phyloP scores from a whole-genome alignment of 2,888 invertebrate genomes.

The Eledone cirrhosa region DNA sequence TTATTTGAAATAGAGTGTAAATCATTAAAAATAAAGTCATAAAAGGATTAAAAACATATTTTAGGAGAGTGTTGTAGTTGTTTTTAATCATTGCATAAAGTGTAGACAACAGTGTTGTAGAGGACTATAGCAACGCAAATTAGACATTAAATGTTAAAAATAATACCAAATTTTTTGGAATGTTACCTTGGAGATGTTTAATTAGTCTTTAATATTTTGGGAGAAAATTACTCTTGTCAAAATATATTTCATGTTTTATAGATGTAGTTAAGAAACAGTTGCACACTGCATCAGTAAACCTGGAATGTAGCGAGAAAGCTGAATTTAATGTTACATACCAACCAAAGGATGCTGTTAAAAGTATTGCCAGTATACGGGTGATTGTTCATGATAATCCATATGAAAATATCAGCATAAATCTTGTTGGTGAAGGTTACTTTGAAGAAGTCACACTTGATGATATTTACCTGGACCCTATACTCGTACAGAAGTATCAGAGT shows the following conservation, averaged over 20 bases:
- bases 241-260: not conserved
- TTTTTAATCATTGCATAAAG: too few species aligned
- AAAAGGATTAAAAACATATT: too few species aligned
- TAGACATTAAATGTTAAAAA: too few species aligned
- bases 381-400: constrained; percentile 72
- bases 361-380: constrained; percentile 67
- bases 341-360: constrained; percentile 57
- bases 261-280: constrained; percentile 47
- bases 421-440: constrained; percentile 68
- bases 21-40: too few species aligned
- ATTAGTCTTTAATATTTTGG: too few species aligned
- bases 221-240: too few species aligned
- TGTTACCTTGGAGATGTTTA: too few species aligned
- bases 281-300: constrained; percentile 64
- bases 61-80: too few species aligned
- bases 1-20: too few species aligned
- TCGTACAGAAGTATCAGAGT: not conserved
- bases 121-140: too few species aligned
- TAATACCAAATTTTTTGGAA: too few species aligned
- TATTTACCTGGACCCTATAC: constrained; percentile 57
- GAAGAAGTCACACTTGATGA: constrained; percentile 69
- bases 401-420: constrained; percentile 69
- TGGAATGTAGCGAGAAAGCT: constrained; percentile 60
- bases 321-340: constrained; percentile 59
- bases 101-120: too few species aligned